Base-by-base conservation (phyloP, 2,113 vertebrate genomes). In the Mustela nigripes region DNA sequence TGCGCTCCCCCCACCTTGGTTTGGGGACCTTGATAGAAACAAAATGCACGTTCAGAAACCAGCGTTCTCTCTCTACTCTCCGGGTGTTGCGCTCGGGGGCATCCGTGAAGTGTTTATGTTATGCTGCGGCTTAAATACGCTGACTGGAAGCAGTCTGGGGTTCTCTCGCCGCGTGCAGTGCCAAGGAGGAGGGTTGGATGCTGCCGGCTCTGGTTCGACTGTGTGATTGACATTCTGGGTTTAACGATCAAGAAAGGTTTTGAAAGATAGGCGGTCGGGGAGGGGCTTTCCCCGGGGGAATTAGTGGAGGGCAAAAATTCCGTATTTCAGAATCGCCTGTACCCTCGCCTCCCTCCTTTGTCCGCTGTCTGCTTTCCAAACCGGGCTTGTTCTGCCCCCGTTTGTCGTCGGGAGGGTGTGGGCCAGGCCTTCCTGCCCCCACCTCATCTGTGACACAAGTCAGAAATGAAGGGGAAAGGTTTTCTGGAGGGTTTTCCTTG, bases 11-110 rank as follows among this genome's bases (percentile, higher is more conserved):
- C 7, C 10, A 7, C 5, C 12, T 62, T 28, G 89, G 7, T 71
- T 74, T 78, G 10, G 92, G 97, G 94, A 97, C 96, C 73, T 92
- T 92, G 96, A 91, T 91, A 91, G 89, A 65, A 95, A 94, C 56
- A 88, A 90, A 94, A 83, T 45, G 94, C 36, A 22, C 87, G 0
- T 53, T 89, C 36, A 42, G 42, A 89, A 53, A 5, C 42, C 18
- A 83, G 45, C 93, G 26, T 60, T 84, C 83, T 50, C 28, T 4
- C 76, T 50, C 48, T 11, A 45, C 76, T 24, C 16, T 3, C 36
- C 5, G 48, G 63, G 21, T 69, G 48, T 28, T 58, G 73, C 28
- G 67, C 56, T 12, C n/a, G 1, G 18, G 48, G 65, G 82, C 67
- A 31, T 78, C 85, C 74, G 79, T n/a, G 88, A 87, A 65, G 9